Conservation (phyloP, 2,888 invertebrate species). For the Bhutanitis thaidina region DNA sequence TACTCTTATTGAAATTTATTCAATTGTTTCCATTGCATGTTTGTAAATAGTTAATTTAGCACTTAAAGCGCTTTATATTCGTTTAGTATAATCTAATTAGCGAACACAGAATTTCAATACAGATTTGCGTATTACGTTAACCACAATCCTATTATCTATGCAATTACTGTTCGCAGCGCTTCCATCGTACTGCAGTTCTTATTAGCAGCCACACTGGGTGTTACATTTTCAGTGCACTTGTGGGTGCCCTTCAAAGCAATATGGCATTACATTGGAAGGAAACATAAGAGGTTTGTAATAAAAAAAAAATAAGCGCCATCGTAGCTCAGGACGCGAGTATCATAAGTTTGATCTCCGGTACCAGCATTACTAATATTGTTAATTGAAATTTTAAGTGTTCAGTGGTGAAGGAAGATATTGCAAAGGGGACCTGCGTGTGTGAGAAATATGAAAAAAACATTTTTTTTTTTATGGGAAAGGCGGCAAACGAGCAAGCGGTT, state of each 20-base stretch:
- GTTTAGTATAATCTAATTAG: slow-evolving; percentile 11
- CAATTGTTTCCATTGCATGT: too few species aligned
- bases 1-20: too few species aligned
- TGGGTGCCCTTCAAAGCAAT: slow-evolving; percentile 56
- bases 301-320: not conserved
- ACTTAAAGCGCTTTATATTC: slow-evolving; percentile 3
- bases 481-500: too few species aligned
- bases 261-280: slow-evolving; percentile 50
- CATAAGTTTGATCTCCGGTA: too few species aligned
- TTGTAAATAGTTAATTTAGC: too few species aligned
- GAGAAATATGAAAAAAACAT: too few species aligned
- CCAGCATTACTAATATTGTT: too few species aligned
- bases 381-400: too few species aligned
- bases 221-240: slow-evolving; percentile 50
- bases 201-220: slow-evolving; percentile 40
- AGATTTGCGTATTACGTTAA: slow-evolving; percentile 9
- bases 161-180: slow-evolving; percentile 35
- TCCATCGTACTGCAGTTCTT: slow-evolving; percentile 44
- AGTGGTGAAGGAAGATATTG: too few species aligned
- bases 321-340: too few species aligned
- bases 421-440: too few species aligned
- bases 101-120: slow-evolving; percentile 10
- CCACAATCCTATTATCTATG: slow-evolving; percentile 2
- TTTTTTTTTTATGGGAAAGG: too few species aligned
- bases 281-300: slow-evolving; percentile 33